Percentiles rank a stretch among this genome's conserved stretches.
Evolutionary conservation across 92 coral and sea anemone species (phyloP).

Genomic region (Epizoanthus rinbou): DNA sequence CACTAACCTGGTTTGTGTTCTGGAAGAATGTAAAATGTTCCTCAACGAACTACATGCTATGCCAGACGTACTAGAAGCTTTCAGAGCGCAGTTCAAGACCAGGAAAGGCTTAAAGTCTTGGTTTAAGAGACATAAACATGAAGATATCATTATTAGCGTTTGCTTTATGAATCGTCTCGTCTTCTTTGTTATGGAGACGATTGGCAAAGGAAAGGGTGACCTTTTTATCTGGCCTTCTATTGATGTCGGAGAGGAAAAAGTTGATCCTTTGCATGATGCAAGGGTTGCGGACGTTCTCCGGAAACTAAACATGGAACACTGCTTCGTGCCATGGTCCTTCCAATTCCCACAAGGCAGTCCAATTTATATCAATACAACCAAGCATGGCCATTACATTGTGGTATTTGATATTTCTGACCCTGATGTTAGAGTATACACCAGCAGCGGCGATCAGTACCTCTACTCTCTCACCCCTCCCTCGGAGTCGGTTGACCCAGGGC

Average conservation of each 20-base stretch:
- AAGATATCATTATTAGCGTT: background rate
- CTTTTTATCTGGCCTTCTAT: conserved; percentile 20
- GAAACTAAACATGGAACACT: conserved; percentile 23
- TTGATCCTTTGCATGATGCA: conserved; percentile 25
- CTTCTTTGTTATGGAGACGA: conserved; percentile 14
- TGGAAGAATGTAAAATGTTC: conserved; percentile 8
- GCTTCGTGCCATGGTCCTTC: conserved; percentile 26
- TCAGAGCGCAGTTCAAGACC: background rate
- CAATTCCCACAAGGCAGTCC: conserved; percentile 1
- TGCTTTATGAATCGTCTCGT: conserved; percentile 15
- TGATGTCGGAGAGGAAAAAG: background rate
- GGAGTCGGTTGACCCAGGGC: background rate
- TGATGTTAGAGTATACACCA: conserved; percentile 20
- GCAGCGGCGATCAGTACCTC: conserved; percentile 33
- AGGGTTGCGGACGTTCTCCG: background rate
- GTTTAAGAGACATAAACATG: conserved; percentile 11
- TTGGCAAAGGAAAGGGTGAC: background rate
- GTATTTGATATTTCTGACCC: conserved; percentile 21
- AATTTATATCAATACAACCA: conserved; percentile 7
- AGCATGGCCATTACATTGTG: conserved; percentile 34
- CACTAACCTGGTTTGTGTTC: conserved; percentile 2
- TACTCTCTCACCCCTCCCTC: background rate
- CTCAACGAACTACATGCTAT: conserved; percentile 32
- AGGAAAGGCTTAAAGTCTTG: conserved; percentile 2
- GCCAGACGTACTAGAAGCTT: background rate